Evolutionary conservation across 1,140 invertebrate species (phyloP), one percentile per base, ranked within the genome.

Genomic region (Stegodyphus dumicola): DNA sequence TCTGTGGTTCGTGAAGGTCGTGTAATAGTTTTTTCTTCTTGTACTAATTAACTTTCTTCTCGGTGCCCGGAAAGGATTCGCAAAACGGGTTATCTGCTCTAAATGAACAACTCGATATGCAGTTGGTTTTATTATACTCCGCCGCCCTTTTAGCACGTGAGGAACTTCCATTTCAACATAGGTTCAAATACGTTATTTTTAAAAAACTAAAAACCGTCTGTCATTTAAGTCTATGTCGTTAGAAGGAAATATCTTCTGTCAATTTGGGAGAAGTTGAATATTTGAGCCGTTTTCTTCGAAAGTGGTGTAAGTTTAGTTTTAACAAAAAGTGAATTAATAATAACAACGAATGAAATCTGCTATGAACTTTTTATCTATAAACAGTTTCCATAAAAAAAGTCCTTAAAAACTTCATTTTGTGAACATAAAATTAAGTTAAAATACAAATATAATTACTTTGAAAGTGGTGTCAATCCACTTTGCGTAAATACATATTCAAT

Each of bases 51-150:
- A 52, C 70, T 73, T 73, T 10, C 70, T 73, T 53, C 51, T 52
- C 70, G 70, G 52, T 49, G 51, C 49, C 51, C 51, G 33, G 18
- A 10, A 13, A 13, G 6, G 51, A 52, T 73, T 73, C 18, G 53
- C 53, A 9, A 73, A 73, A 52, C 70, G 53, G 53, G 70, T 52
- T 70, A 70, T 70, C 51, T 73, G 70, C 33, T 73, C 49, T 73
- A 73, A 53, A n/a, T 73, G 70, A 52, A 9, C 67, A 51, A 15
- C 17, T 11, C 17, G n/a, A n/a, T 17, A 49, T 51, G 70, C 18
- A 33, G 7, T 69, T 70, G 11, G 48, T 70, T 70, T 70, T 33
- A 33, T 33, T 33, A 33, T 33, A 33, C 33, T 33, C 33, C 33
- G 33, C 33, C 33, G 33, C 33, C 33, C 33, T 33, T 1, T 33